Evolutionary conservation across 2,888 invertebrate species (phyloP).

Genomic region (Leptopterna dolabrata): DNA sequence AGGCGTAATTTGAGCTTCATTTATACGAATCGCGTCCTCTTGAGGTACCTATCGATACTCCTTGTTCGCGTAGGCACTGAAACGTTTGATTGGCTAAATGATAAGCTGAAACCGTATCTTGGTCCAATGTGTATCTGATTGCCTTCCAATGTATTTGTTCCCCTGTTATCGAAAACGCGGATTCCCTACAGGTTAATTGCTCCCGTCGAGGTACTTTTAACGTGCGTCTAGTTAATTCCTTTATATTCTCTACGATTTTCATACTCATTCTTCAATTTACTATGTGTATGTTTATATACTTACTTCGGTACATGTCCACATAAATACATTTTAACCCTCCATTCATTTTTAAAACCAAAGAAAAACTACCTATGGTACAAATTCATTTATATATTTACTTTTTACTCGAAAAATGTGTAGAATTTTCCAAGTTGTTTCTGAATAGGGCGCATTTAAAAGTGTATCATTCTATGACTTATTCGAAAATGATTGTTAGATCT

Average conservation of each 20-base stretch:
- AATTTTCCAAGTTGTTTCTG: not conserved
- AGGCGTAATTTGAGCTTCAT: too few species aligned
- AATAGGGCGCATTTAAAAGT: not conserved
- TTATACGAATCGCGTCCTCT: too few species aligned
- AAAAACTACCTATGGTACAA: conserved; percentile 14
- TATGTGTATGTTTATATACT: not conserved
- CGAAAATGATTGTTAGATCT: conserved; percentile 10
- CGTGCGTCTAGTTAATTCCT: too few species aligned
- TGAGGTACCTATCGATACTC: too few species aligned
- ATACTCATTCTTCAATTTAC: not conserved
- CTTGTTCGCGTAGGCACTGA: too few species aligned
- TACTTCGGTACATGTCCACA: not conserved
- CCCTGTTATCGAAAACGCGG: too few species aligned
- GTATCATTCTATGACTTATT: not conserved
- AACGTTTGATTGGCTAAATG: too few species aligned
- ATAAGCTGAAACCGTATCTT: too few species aligned
- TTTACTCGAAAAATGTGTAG: not conserved
- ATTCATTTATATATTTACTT: not conserved
- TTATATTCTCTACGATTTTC: not conserved
- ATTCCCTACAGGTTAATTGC: too few species aligned
- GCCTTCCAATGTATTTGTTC: too few species aligned
- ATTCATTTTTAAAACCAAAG: conserved; percentile 16
- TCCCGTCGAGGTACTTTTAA: too few species aligned
- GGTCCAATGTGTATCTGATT: too few species aligned
- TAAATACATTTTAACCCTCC: not conserved